Percentiles rank a stretch among this genome's conserved stretches.
phyloP scores from a whole-genome alignment of 2,113 vertebrate genomes.

The Aviceda subcristata region DNA sequence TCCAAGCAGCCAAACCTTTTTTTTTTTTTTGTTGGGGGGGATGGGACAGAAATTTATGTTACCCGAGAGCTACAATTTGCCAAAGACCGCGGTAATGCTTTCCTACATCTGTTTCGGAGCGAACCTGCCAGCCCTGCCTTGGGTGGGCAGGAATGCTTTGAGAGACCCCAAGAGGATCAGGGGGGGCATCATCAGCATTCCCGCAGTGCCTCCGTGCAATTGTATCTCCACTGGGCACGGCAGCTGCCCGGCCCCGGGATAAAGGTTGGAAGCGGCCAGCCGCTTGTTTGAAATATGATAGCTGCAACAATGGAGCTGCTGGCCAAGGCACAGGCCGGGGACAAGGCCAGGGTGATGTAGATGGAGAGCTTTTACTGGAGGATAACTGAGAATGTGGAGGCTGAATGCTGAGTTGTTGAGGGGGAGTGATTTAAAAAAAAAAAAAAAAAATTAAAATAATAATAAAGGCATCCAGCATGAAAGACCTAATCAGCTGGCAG shows the following conservation, averaged over 20 bases:
- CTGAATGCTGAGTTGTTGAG: neutral
- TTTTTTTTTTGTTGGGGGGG: too few species aligned
- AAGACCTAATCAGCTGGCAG: neutral
- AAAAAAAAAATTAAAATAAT: neutral
- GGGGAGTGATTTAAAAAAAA: neutral
- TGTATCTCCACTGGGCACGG: accelerated
- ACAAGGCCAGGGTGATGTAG: neutral
- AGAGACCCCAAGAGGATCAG: accelerated
- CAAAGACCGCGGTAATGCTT: accelerated
- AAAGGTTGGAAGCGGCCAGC: neutral
- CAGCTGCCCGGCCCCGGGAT: neutral
- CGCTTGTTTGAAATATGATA: neutral
- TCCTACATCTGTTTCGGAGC: accelerated
- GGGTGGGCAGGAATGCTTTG: neutral
- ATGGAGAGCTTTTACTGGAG: neutral
- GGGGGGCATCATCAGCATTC: neutral
- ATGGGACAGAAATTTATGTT: neutral
- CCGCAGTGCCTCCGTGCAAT: neutral
- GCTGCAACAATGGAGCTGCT: neutral
- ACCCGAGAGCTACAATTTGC: neutral
- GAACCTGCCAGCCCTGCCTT: neutral
- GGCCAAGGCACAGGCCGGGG: neutral
- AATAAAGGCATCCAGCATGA: neutral
- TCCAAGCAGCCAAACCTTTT: neutral
- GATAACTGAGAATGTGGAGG: neutral